Evolutionary conservation across 92 coral and sea anemone genomes (phyloP), one percentile per base, ranked within the genome.

Genomic region (Umimayanthus kanabou): DNA sequence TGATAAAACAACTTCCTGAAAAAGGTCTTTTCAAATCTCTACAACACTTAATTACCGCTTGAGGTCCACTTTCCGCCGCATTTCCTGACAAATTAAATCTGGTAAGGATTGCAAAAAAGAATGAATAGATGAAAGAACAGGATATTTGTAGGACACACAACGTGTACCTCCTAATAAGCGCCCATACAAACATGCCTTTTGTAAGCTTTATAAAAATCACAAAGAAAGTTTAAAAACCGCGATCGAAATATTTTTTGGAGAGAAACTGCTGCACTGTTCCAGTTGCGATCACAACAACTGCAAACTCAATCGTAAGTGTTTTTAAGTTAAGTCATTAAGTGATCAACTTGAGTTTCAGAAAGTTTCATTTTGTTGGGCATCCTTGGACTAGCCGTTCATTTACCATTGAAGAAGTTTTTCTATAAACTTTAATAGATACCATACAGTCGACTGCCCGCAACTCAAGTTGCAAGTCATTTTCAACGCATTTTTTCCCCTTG

Each of bases 11-110:
- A 39, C 76, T 61, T 81, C 73, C 70, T 65, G 74, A 65, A 81
- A 81, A 37, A 6, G 49, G 20, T 26, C 37, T 39, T 61, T 64
- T n/a, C 5, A 45, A 69, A n/a, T 39, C 76, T 18, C 4, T 43
- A 33, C 65, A 25, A 55, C 53, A 69, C 78, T 26, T 37, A 26
- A 70, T 43, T 64, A 70, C 28, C 30, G 42, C 42, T 75, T 83
- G 61, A 83, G 45, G 45, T 45, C n/a, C 64, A 39, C 30, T 65
- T 83, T 69, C 87, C 87, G 78, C 77, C 55, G 73, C 40, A 43
- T 70, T 83, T 69, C 87, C 87, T 83, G 87, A 45, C 49, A 43
- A 67, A 71, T 67, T 67, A 83, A 26, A 43, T 15, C 42, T 18
- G 65, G 87, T 83, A 67, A 47, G 3, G 25, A 69, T 15, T 11